Evolutionary conservation across 2,888 invertebrate species (phyloP), one percentile per base, ranked within the genome.

Genomic region (Tinea semifulvella): DNA sequence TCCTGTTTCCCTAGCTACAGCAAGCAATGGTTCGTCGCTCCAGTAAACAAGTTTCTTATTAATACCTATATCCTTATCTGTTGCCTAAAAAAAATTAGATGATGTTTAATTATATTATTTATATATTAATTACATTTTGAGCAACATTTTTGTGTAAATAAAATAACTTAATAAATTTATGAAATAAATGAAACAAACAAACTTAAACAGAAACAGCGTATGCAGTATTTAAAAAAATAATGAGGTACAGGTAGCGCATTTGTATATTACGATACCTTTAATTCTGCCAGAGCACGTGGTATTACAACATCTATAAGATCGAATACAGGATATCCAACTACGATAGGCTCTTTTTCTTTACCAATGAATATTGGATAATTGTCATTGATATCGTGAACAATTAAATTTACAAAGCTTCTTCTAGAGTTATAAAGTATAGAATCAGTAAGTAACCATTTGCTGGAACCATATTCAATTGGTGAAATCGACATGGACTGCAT

Each of bases 1-100:
- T 1, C 89, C 89, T 2, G 84, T 84, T 14, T 64, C 57, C 0
- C 83, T 73, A 26, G 87, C 73, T 36, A 89, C 83, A 0, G 74
- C 68, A 47, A 89, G 76, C 13, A 63, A 64, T 3, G 69, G 61
- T 16, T 68, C 69, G 0, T 54, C 43, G 49, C 69, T 77, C 68
- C 65, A 72, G 49, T 76, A 80, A 1, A 56, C 16, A 3, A 79
- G 40, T 1, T 56, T 70, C 28, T 85, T 84, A 58, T 88, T 87
- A 44, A 69, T 63, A 1, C 85, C 82, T 11, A 80, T 62, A 49
- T 84, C 84, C 7, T 70, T 70, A 56, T 88, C 88, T 1, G 82
- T 79, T 2, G 88, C 87, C 66, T 85, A 66, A 28, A 47, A 17
- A 46, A 26, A 42, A n/a, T n/a, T n/a, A n/a, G n/a, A n/a, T n/a